Conservation (phyloP, 2,113 vertebrate species). For the Menidia beryllina region DNA sequence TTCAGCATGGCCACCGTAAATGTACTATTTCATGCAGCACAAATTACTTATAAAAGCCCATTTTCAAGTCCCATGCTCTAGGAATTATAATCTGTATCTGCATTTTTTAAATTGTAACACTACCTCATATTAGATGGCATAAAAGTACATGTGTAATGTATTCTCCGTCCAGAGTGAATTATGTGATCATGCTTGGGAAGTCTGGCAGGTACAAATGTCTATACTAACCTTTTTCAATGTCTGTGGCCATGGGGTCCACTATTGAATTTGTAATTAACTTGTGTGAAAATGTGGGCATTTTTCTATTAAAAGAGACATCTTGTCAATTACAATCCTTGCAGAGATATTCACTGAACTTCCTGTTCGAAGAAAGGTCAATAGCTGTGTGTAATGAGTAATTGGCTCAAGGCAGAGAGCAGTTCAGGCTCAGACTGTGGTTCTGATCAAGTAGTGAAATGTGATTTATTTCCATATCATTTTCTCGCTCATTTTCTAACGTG, state of each 20-base stretch:
- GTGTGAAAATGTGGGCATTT: slow-evolving; percentile 83
- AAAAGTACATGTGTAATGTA: slow-evolving; percentile 65
- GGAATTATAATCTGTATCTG: slow-evolving; percentile 45
- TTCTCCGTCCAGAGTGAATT: slow-evolving; percentile 63
- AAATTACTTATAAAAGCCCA: slow-evolving; percentile 44
- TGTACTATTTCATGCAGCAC: slow-evolving; percentile 15
- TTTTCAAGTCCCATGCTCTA: slow-evolving; percentile 30
- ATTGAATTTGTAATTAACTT: slow-evolving; percentile 85
- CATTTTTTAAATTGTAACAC: slow-evolving; percentile 60
- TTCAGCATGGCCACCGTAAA: slow-evolving; percentile 16
- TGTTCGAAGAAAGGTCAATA: slow-evolving; percentile 87
- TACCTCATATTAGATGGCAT: slow-evolving; percentile 49
- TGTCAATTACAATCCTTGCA: slow-evolving; percentile 86
- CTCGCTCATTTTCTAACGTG: slow-evolving; percentile 74
- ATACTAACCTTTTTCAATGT: slow-evolving; percentile 76
- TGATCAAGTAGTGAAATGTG: slow-evolving; percentile 83
- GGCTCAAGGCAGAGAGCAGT: slow-evolving; percentile 81
- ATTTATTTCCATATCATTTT: slow-evolving; percentile 85
- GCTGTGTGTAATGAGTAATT: slow-evolving; percentile 86
- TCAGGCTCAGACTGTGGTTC: slow-evolving; percentile 73
- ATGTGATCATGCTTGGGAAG: slow-evolving; percentile 65
- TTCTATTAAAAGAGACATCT: slow-evolving; percentile 87
- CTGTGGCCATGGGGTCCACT: slow-evolving; percentile 69
- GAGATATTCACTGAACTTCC: slow-evolving; percentile 84
- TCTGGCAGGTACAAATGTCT: slow-evolving; percentile 80